Evolutionary conservation across 2,113 vertebrate species (phyloP), one percentile per base, ranked within the genome.

Genomic region (Pyrgilauda ruficollis): DNA sequence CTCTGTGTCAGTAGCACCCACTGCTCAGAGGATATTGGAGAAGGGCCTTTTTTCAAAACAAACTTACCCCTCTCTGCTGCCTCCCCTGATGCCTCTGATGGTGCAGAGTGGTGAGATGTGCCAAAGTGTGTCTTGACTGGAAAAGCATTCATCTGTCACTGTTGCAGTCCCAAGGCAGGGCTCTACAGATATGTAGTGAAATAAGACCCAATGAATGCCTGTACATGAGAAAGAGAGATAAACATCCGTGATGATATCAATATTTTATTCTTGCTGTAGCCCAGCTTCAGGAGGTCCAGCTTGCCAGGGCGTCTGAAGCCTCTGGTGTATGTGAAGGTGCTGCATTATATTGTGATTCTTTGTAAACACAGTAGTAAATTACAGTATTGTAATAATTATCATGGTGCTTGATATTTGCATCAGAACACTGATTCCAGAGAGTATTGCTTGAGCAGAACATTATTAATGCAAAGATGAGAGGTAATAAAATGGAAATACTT

Each of bases 151-250:
- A 49, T 78, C 56, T 0, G 0, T 90, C 85, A 31, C 43, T 63
- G 8, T 47, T 77, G 52, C 68, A 78, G 72, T 64, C 74, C 68
- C 69, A 79, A 74, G 80, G 74, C 90, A 83, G 69, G 37, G 55
- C 70, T 80, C 53, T 88, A 26, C 55, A 59, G 89, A 88, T 75
- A 84, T 27, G 24, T 58, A 72, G 83, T 94, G 95, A 95, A 95
- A 90, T 91, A 77, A 89, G 95, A 91, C 61, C 69, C 87, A 50
- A 4, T 50, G 72, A 89, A 85, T 95, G 89, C 86, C 79, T 82
- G 47, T 80, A 22, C 14, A 17, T 68, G 59, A 90, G 82, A 76
- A 68, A 79, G 88, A 94, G 59, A 86, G 79, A 15, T 37, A 58
- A 69, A 87, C 88, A 69, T 67, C 43, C 3, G 1, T 93, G 90